A percentile compares a stretch with the other conserved stretches of the same genome.
Conservation (phyloP, 2,888 invertebrate species). For the Amiota minor region DNA sequence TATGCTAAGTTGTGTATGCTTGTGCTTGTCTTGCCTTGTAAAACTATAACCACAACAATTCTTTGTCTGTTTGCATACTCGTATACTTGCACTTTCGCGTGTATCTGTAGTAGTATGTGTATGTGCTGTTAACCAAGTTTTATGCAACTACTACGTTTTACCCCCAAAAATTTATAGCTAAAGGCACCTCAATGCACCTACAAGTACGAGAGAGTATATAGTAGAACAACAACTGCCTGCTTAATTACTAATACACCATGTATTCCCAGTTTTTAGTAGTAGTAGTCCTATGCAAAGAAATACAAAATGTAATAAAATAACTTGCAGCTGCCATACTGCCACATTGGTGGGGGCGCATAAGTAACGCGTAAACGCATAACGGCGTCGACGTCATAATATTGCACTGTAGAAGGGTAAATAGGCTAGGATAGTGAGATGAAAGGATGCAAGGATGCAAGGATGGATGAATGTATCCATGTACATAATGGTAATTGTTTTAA, state of each 20-base stretch:
- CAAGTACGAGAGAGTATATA: constrained; percentile 29
- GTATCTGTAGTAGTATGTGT: not conserved
- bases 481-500: constrained; percentile 57
- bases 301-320: no score
- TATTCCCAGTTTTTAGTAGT: no score
- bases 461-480: not conserved
- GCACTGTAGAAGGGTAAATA: constrained; percentile 5
- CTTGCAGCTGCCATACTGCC: not conserved
- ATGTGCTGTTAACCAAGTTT: not conserved
- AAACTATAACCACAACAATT: constrained; percentile 12
- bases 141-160: not conserved
- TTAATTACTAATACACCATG: no score
- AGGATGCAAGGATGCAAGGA: not conserved
- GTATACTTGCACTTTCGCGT: no score
- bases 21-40: not conserved
- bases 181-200: constrained; percentile 35
- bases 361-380: constrained; percentile 22
- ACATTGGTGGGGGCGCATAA: not conserved
- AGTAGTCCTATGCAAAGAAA: no score
- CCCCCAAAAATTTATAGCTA: not conserved
- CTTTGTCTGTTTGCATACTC: no score
- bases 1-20: no score
- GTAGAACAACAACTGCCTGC: no score
- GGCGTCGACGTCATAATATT: not conserved
- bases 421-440: not conserved